These are phyloP conservation scores for Atethmia centrago DNA, from an alignment of 2,888 invertebrate species.

Conservation along the genomic window DNA sequence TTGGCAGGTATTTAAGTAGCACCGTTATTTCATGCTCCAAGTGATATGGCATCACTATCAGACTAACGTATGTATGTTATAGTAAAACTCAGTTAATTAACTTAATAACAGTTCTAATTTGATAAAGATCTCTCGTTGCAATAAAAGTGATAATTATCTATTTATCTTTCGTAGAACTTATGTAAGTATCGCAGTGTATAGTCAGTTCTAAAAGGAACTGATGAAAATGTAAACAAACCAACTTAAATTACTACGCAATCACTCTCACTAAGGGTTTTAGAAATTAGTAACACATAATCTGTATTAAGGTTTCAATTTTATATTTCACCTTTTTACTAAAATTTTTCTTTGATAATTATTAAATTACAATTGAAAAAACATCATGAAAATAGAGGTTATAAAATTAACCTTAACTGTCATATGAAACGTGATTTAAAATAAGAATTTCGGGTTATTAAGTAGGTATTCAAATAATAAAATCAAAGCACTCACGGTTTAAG, in stretches of 20 bases:
- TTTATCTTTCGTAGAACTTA: background rate
- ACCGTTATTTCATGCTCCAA: conserved; percentile 25
- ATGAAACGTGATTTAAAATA: background rate
- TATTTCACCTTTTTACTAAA: background rate
- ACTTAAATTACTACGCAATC: background rate
- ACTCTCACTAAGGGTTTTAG: background rate
- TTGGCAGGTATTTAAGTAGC: background rate
- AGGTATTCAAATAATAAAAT: background rate
- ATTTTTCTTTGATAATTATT: background rate
- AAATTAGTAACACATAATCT: background rate
- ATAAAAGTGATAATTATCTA: conserved; percentile 14
- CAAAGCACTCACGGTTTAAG: too few species aligned
- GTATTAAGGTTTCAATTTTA: background rate
- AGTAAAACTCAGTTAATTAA: conserved; percentile 31
- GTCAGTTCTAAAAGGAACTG: background rate
- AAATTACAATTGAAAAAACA: background rate
- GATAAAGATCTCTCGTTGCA: conserved; percentile 28
- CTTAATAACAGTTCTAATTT: conserved; percentile 24
- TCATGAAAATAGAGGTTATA: background rate
- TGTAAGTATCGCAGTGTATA: background rate
- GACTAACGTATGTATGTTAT: conserved; percentile 9
- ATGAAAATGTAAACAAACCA: background rate
- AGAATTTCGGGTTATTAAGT: background rate
- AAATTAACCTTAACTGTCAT: background rate
- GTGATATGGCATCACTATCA: conserved; percentile 12